Evolutionary conservation across 2,888 invertebrate genomes (phyloP), one percentile per base, ranked within the genome.

Genomic region (Caenorhabditis sp.): DNA sequence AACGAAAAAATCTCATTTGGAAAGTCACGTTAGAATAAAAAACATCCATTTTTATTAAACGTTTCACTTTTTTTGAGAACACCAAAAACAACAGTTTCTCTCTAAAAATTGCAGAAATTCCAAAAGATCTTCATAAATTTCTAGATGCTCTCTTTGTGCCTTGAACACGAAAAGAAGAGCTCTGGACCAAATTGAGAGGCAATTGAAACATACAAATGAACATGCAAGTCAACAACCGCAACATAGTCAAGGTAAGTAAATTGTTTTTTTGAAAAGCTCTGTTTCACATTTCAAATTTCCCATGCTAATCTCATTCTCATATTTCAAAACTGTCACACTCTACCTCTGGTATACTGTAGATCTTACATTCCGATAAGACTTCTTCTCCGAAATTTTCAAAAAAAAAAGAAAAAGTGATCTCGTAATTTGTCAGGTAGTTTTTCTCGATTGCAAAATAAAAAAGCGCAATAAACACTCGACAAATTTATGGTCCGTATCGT

Each of bases 181-280:
- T 0, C 68, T 87, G 21, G 87, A 87, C 72, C 85, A 86, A 67
- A 84, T 87, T 52, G 87, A 87, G 63, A 75, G 87, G 66, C 74
- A 74, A 21, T 21, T 74, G 36, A 74, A 74, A 26, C 72, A 72
- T 36, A 68, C 71, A 8, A 71, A 71, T 58, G 71, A 43, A 43
- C 43, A 43, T 43, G 43, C 43, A 5, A 43, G 12, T 52, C 64
- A 25, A 65, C 65, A 58, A 20, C 63, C 8, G 43, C 25, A 31
- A 23, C 65, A 27, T 43, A 52, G 23, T 17, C 54, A 63, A 43
- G 68, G 68, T 68, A 59, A 26, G 17, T n/a, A n/a, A n/a, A n/a
- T n/a, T n/a, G n/a, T n/a, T n/a, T n/a, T n/a, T n/a, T 63, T 36
- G 5, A 36, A 52, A 52, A 14, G 14, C 14, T 21, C 14, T 52